phyloP scores from a whole-genome alignment of 2,113 vertebrate genomes.

The Cryptomyrus ogoouensis region DNA sequence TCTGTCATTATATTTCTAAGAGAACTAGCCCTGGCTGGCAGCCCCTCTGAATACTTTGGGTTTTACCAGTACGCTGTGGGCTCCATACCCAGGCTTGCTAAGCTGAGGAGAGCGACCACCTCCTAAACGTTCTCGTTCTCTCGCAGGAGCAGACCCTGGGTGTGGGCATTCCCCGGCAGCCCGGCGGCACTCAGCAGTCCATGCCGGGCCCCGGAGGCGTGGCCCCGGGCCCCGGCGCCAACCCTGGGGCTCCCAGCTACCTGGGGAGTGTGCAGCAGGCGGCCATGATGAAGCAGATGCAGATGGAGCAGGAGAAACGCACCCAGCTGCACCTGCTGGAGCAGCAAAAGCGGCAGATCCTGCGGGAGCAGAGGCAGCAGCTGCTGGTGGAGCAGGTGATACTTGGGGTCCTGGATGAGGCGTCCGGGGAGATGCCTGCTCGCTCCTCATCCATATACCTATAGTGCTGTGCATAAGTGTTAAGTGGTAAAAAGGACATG shows the following conservation, averaged over 20 bases:
- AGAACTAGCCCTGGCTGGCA: neutral
- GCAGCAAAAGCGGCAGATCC: conserved; percentile 90
- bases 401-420: neutral
- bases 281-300: conserved; percentile 92
- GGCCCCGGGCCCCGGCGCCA: conserved; percentile 55
- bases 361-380: conserved; percentile 85
- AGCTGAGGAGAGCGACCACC: neutral
- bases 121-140: neutral
- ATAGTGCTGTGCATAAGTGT: neutral
- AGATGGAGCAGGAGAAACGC: conserved; percentile 84
- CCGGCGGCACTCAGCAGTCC: conserved; percentile 73
- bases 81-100: neutral
- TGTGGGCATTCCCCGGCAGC: conserved; percentile 71
- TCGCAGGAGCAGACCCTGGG: conserved; percentile 61
- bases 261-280: conserved; percentile 81
- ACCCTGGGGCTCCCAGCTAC: conserved; percentile 68
- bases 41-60: neutral
- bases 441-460: neutral
- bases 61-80: neutral
- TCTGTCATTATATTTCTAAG: neutral
- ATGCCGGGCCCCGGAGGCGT: conserved; percentile 63
- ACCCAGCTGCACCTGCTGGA: conserved; percentile 80
- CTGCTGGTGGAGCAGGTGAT: conserved; percentile 84
- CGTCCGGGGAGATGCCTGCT: neutral
- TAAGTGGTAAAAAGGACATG: neutral